A percentile compares a stretch with the other conserved stretches of the same genome.
phyloP scores from a whole-genome alignment of 1,140 invertebrate genomes.

The Bombus sibiricus region DNA sequence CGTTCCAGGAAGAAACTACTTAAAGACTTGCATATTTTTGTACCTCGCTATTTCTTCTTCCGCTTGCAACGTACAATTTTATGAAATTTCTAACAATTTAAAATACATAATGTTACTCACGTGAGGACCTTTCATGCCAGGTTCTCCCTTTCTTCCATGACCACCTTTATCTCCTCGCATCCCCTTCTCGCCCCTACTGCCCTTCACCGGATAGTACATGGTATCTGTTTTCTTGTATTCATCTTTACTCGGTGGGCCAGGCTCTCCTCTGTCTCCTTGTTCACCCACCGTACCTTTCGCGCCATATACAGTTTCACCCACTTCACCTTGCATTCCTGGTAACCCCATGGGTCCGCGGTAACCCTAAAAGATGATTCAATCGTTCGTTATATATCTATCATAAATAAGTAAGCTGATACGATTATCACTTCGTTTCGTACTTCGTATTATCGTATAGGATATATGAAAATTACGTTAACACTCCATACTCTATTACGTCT shows the following conservation, averaged over 20 bases:
- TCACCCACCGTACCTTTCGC: constrained; percentile 80
- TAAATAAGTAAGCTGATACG: too few species aligned
- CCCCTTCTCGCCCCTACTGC: constrained; percentile 83
- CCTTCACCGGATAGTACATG: constrained; percentile 72
- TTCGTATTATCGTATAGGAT: too few species aligned
- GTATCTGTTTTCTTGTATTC: constrained; percentile 45
- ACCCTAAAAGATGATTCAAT: constrained; percentile 68
- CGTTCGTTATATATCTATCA: background rate
- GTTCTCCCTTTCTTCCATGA: constrained; percentile 84
- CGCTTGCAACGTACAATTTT: too few species aligned
- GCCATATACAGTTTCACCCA: constrained; percentile 78
- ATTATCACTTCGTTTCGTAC: too few species aligned
- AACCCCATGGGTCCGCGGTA: constrained; percentile 81
- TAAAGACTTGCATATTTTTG: too few species aligned
- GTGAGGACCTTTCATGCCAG: constrained; percentile 82
- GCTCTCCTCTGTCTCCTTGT: constrained; percentile 81
- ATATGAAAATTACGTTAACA: too few species aligned
- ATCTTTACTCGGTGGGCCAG: constrained; percentile 75
- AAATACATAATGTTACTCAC: constrained; percentile 76
- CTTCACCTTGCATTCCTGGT: constrained; percentile 84
- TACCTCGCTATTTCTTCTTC: too few species aligned
- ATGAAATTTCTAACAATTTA: too few species aligned
- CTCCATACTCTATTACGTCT: too few species aligned
- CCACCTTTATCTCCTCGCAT: constrained; percentile 84
- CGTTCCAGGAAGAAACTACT: too few species aligned